A percentile compares a stretch with the other conserved stretches of the same genome.
phyloP scores from a whole-genome alignment of 2,888 invertebrate genomes.

The Aleiodes leptofemur region DNA sequence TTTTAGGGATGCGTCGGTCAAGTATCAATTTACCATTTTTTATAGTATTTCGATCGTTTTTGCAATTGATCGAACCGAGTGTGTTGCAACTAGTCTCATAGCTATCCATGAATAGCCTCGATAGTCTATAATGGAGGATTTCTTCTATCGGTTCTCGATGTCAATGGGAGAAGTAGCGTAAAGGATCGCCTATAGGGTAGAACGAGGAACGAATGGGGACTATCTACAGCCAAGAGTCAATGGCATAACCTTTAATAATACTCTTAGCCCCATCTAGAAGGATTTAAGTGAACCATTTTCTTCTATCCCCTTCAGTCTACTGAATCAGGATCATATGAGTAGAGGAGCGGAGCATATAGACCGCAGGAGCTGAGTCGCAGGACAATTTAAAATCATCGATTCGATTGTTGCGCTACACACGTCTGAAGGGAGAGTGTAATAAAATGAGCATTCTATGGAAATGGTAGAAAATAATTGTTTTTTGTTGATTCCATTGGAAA shows the following conservation, averaged over 20 bases:
- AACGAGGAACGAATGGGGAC: background rate
- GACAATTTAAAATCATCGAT: too few species aligned
- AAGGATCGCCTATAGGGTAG: background rate
- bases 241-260: conserved; percentile 60
- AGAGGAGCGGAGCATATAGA: too few species aligned
- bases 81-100: background rate
- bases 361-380: too few species aligned
- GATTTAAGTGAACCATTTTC: conserved; percentile 62
- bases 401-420: too few species aligned
- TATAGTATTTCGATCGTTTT: too few species aligned
- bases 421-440: too few species aligned
- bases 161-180: background rate
- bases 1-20: too few species aligned
- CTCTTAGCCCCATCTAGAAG: conserved; percentile 61
- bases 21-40: too few species aligned
- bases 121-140: background rate
- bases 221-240: conserved; percentile 48
- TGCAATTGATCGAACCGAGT: too few species aligned
- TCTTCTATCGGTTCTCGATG: conserved; percentile 5
- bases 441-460: too few species aligned
- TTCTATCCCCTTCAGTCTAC: conserved; percentile 56
- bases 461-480: too few species aligned
- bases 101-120: background rate
- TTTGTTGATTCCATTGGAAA: too few species aligned
- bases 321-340: background rate